These are phyloP conservation scores for Masticophis lateralis DNA, from an alignment of 2,797 vertebrate species.

Conservation along the genomic window DNA sequence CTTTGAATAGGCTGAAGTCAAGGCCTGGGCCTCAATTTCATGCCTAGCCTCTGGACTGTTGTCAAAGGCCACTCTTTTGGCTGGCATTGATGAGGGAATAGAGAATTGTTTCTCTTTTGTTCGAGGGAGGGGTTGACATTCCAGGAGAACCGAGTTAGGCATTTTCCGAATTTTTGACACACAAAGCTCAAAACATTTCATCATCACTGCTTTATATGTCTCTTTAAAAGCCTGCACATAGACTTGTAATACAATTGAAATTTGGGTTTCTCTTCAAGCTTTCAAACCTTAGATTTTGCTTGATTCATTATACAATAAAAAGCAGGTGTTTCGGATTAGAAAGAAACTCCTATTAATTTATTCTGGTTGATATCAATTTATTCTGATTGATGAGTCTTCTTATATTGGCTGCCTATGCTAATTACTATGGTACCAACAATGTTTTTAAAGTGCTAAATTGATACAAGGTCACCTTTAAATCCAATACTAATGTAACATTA, in stretches of 20 bases:
- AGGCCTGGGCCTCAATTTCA: background rate
- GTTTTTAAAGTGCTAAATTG: background rate
- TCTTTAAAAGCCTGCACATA: background rate
- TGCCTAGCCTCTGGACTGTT: background rate
- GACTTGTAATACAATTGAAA: background rate
- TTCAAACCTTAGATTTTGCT: background rate
- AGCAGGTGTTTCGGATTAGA: background rate
- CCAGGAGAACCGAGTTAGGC: background rate
- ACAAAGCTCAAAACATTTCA: background rate
- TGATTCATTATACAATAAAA: background rate
- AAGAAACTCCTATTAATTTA: background rate
- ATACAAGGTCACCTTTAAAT: background rate
- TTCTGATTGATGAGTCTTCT: background rate
- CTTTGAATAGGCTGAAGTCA: background rate
- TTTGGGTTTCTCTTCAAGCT: background rate
- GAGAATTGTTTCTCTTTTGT: background rate
- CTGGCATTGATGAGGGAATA: background rate
- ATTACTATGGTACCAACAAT: background rate
- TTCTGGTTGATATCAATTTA: background rate
- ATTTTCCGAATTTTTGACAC: background rate
- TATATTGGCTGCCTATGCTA: background rate
- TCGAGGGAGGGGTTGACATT: background rate
- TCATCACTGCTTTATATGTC: background rate
- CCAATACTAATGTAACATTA: background rate
- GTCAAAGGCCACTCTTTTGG: background rate